A percentile compares a stretch with the other conserved stretches of the same genome.
Evolutionary conservation across 2,888 invertebrate species (phyloP).

Genomic region (Oligia strigilis): DNA sequence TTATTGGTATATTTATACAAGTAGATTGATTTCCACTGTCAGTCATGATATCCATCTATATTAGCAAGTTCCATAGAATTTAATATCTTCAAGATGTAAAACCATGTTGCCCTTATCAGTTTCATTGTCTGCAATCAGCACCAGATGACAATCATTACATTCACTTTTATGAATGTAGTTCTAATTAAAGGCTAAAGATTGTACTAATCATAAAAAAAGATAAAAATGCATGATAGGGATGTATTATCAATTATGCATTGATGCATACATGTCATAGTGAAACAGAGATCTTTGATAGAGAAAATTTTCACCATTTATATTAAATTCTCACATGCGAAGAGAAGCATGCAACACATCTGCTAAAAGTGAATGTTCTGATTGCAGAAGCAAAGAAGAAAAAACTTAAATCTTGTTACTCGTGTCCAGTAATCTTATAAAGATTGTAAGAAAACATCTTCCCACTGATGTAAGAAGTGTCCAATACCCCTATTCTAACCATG

Average conservation of each 20-base stretch:
- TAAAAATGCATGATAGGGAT: not conserved
- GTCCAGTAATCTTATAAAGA: too few species aligned
- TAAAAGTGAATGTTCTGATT: too few species aligned
- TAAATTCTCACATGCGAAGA: not conserved
- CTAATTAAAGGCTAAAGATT: conserved; percentile 20
- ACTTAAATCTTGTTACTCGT: not conserved
- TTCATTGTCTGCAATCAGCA: conserved; percentile 52
- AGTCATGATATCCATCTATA: conserved; percentile 11
- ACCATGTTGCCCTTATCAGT: conserved; percentile 17
- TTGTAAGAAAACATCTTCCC: not conserved
- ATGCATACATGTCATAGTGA: not conserved
- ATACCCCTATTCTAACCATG: conserved; percentile 25
- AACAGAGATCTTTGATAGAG: conserved; percentile 7
- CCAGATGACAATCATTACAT: conserved; percentile 64
- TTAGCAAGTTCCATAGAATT: conserved; percentile 29
- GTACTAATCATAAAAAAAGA: conserved; percentile 18
- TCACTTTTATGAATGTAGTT: conserved; percentile 58
- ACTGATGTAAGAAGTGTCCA: not conserved
- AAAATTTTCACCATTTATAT: not conserved
- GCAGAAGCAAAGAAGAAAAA: too few species aligned
- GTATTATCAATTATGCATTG: conserved; percentile 13
- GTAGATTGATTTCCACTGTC: conserved; percentile 26
- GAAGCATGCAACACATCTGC: too few species aligned
- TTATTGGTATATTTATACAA: not conserved
- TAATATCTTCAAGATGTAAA: conserved; percentile 19